These are phyloP conservation scores for Xanthostigma xanthostigma DNA, from an alignment of 2,888 invertebrate genomes.

Conservation along the genomic window DNA sequence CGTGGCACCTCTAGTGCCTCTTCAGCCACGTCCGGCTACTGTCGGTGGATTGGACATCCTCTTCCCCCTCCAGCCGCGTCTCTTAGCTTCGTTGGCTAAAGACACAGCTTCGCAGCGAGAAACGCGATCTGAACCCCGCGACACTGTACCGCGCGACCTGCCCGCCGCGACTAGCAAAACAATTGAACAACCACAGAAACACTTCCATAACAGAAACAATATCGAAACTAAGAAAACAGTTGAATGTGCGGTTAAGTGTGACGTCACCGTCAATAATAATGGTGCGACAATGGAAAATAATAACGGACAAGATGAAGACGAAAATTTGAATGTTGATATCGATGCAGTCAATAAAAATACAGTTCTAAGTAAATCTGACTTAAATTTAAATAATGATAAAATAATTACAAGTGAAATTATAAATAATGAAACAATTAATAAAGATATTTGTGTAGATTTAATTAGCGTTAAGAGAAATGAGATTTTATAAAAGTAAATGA, in stretches of 20 bases:
- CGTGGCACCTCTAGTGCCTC: neutral
- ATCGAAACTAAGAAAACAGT: neutral
- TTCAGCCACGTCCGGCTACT: slow-evolving; percentile 2
- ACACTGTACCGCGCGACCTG: neutral
- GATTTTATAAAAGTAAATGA: neutral
- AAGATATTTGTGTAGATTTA: slow-evolving; percentile 1
- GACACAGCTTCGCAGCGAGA: neutral
- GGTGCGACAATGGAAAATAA: neutral
- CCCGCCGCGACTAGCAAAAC: neutral
- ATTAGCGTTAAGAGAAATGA: neutral
- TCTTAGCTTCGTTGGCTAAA: neutral
- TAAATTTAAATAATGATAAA: neutral
- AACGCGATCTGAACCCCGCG: neutral
- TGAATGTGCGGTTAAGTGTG: neutral
- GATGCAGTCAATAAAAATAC: neutral
- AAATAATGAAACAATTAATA: neutral
- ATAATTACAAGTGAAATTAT: neutral
- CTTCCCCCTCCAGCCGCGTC: neutral
- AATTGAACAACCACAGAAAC: no score
- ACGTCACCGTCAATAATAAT: neutral
- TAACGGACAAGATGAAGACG: neutral
- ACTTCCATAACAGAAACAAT: no score
- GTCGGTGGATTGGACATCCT: slow-evolving; percentile 1
- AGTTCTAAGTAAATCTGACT: neutral
- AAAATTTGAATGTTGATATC: neutral